These are phyloP conservation scores for Anolis apletophallus DNA, from an alignment of 2,797 vertebrate genomes.

Conservation along the genomic window DNA sequence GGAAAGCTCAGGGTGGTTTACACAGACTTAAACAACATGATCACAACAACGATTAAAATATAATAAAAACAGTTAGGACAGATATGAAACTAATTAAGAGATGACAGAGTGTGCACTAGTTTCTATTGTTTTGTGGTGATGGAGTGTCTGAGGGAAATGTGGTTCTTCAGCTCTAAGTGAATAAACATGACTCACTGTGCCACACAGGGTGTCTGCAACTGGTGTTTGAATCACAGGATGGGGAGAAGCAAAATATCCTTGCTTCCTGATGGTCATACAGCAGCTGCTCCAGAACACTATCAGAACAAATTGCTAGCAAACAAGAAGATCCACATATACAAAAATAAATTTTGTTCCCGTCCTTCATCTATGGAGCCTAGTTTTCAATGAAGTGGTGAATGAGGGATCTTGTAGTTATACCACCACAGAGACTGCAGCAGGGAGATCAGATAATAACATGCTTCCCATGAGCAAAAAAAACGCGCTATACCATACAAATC, in stretches of 20 bases:
- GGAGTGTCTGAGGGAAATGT: neutral
- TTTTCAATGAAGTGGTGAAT: neutral
- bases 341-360: neutral
- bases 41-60: too few species aligned
- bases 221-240: neutral
- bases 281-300: neutral
- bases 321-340: neutral
- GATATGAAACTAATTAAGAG: too few species aligned
- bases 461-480: neutral
- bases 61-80: too few species aligned
- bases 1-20: too few species aligned
- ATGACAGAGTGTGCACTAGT: neutral
- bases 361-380: neutral
- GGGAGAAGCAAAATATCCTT: slow-evolving; percentile 35
- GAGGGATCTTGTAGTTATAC: neutral
- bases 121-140: slow-evolving; percentile 16
- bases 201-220: slow-evolving; percentile 42
- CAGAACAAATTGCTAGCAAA: neutral
- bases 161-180: slow-evolving; percentile 45
- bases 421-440: neutral
- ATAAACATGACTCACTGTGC: slow-evolving; percentile 38
- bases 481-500: too few species aligned
- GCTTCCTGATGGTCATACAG: fast-evolving
- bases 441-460: neutral
- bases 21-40: too few species aligned